Conservation (phyloP, 2,113 vertebrate species). For the Chunga burmeisteri region DNA sequence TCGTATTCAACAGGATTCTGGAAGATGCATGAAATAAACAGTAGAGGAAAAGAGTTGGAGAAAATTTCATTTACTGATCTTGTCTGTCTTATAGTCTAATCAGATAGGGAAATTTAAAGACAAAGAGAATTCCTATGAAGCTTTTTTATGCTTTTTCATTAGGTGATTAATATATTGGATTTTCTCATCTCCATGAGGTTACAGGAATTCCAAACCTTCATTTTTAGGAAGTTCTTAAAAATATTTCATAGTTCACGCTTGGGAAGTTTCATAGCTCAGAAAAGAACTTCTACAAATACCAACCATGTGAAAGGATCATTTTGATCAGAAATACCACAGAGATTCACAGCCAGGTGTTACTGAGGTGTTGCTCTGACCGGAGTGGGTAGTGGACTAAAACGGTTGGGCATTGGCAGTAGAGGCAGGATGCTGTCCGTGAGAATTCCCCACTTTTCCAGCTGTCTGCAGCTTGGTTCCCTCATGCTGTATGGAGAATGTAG, state of each 20-base stretch:
- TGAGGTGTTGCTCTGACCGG: not conserved
- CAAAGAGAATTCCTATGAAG: not conserved
- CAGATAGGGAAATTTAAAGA: not conserved
- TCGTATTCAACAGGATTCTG: fast-evolving
- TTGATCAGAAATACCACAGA: not conserved
- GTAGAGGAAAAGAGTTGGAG: not conserved
- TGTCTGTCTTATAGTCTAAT: not conserved
- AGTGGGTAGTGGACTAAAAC: not conserved
- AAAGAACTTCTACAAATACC: not conserved
- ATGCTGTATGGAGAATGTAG: not conserved
- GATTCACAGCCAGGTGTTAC: not conserved
- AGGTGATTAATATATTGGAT: not conserved
- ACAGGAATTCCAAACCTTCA: not conserved
- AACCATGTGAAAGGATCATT: not conserved
- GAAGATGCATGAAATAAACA: not conserved
- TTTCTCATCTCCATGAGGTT: not conserved
- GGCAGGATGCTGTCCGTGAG: not conserved
- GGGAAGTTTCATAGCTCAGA: not conserved
- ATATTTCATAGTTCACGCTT: fast-evolving
- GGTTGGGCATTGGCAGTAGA: not conserved
- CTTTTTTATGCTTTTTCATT: not conserved
- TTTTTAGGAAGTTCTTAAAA: not conserved
- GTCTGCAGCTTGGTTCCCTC: not conserved
- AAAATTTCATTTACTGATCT: not conserved
- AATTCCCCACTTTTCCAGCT: not conserved